A percentile compares a stretch with the other conserved stretches of the same genome.
Evolutionary conservation across 2,888 invertebrate species (phyloP).

Genomic region (Zele albiditarsus): DNA sequence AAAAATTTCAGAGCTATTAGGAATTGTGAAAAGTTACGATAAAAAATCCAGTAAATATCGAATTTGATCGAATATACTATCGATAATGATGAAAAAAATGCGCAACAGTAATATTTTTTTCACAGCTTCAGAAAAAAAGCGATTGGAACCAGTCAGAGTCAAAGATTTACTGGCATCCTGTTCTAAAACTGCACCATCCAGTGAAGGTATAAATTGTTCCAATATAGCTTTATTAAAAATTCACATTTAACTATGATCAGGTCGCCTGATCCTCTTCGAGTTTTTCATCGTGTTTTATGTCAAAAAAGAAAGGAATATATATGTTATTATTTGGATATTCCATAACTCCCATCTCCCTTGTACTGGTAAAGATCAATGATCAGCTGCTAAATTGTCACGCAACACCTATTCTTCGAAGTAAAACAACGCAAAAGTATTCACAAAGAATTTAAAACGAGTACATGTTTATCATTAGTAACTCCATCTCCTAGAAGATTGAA

Average conservation of each 20-base stretch:
- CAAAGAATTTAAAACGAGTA: no score
- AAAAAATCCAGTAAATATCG: conserved; percentile 8
- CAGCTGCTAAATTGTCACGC: no score
- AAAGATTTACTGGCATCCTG: conserved; percentile 20
- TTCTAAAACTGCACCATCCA: conserved; percentile 27
- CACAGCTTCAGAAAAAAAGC: conserved; percentile 1
- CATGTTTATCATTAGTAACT: no score
- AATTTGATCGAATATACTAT: background rate
- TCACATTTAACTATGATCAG: background rate
- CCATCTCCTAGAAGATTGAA: no score
- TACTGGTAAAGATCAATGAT: no score
- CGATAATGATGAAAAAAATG: background rate
- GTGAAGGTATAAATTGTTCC: conserved; percentile 8
- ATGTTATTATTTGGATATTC: no score
- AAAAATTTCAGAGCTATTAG: conserved; percentile 21
- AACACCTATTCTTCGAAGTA: no score
- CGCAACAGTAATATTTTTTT: background rate
- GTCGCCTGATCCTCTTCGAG: no score
- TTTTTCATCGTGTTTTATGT: no score
- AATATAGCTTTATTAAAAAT: background rate
- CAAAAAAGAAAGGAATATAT: no score
- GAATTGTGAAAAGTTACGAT: conserved; percentile 12
- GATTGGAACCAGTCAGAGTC: conserved; percentile 17
- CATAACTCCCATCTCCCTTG: no score
- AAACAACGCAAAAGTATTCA: no score